Conservation (phyloP, 2,888 invertebrate species). For the Lithophane leautieri region DNA sequence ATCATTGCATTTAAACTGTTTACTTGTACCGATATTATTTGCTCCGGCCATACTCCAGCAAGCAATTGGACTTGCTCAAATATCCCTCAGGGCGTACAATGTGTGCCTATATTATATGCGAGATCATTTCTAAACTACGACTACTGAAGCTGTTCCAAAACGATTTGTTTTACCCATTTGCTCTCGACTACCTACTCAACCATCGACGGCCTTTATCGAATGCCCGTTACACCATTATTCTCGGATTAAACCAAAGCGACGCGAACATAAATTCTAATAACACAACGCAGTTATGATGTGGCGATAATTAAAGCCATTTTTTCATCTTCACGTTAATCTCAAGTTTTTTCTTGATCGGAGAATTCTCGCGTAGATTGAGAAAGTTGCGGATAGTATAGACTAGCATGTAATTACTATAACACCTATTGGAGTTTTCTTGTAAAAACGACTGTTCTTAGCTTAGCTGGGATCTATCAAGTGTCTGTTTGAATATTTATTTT, state of each 20-base stretch:
- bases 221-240: conserved; percentile 53
- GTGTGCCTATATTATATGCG: conserved; percentile 52
- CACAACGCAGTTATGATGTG: conserved; percentile 31
- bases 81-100: conserved; percentile 39
- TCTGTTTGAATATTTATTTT: neutral
- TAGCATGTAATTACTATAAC: neutral
- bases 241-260: conserved; percentile 56
- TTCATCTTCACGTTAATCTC: conserved; percentile 23
- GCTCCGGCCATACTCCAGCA: conserved; percentile 62
- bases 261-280: conserved; percentile 50
- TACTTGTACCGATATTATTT: conserved; percentile 64
- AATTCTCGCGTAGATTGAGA: conserved; percentile 27
- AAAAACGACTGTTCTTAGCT: neutral
- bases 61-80: conserved; percentile 56
- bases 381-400: conserved; percentile 18
- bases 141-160: conserved; percentile 33
- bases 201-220: conserved; percentile 43
- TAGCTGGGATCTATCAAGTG: neutral
- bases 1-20: conserved; percentile 63
- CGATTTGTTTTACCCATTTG: conserved; percentile 48
- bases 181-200: conserved; percentile 14
- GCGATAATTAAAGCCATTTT: conserved; percentile 36
- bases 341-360: conserved; percentile 18
- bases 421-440: neutral
- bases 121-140: conserved; percentile 39